Evolutionary conservation across 2,797 vertebrate species (phyloP).

Genomic region (Squalus acanthias): DNA sequence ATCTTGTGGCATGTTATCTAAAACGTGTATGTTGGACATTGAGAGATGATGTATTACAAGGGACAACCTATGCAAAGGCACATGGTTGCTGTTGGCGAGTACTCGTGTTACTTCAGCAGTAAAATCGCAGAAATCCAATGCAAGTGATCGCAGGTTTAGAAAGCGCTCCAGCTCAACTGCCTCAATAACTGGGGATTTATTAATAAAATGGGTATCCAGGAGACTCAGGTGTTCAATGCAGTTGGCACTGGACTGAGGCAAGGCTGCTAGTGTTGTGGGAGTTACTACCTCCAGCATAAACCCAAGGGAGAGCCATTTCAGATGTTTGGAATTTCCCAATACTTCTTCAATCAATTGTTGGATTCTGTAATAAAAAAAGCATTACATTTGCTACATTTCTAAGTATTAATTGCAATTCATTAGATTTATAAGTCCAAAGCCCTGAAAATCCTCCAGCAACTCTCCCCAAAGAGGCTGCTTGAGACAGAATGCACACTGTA

Average conservation of each 20-base stretch:
- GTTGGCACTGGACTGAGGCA: slow-evolving; percentile 84
- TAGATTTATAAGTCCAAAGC: slow-evolving; percentile 13
- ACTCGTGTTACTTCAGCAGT: slow-evolving; percentile 87
- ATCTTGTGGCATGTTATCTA: slow-evolving; percentile 82
- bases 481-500: background rate
- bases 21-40: slow-evolving; percentile 74
- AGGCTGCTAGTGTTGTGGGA: slow-evolving; percentile 77
- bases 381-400: slow-evolving; percentile 38
- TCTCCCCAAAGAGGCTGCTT: background rate
- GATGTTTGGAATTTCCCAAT: slow-evolving; percentile 85
- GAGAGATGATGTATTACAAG: slow-evolving; percentile 85
- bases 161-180: slow-evolving; percentile 83
- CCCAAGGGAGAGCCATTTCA: slow-evolving; percentile 88
- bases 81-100: slow-evolving; percentile 75
- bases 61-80: slow-evolving; percentile 89
- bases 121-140: slow-evolving; percentile 93
- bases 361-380: slow-evolving; percentile 69
- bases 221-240: slow-evolving; percentile 91
- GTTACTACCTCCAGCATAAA: slow-evolving; percentile 94
- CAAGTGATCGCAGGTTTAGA: slow-evolving; percentile 78
- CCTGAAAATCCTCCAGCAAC: background rate
- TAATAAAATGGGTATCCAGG: slow-evolving; percentile 83
- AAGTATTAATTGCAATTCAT: background rate
- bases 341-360: slow-evolving; percentile 92
- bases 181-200: slow-evolving; percentile 71